Percentiles rank a stretch among this genome's conserved stretches.
Evolutionary conservation across 2,797 vertebrate species (phyloP).

Genomic region (Heliangelus exortis): DNA sequence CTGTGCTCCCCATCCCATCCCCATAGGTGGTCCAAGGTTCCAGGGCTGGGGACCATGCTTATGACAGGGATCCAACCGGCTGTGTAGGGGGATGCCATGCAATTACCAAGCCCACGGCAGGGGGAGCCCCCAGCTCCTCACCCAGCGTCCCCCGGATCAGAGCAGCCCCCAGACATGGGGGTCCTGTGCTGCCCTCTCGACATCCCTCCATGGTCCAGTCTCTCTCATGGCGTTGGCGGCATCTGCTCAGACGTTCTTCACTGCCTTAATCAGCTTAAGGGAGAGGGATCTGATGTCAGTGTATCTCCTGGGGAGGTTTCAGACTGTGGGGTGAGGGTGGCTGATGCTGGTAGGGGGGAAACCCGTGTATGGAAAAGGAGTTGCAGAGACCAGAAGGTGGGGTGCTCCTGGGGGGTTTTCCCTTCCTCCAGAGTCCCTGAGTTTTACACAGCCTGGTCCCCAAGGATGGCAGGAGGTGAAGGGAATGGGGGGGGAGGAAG

Average conservation of each 20-base stretch:
- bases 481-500: not conserved
- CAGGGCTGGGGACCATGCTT: not conserved
- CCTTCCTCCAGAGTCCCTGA: not conserved
- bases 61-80: not conserved
- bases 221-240: not conserved
- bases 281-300: not conserved
- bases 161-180: not conserved
- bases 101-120: not conserved
- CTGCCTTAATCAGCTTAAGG: constrained; percentile 51
- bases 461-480: not conserved
- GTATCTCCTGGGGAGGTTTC: not conserved
- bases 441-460: not conserved
- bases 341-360: not conserved
- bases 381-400: too few species aligned
- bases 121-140: not conserved
- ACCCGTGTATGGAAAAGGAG: not conserved
- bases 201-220: not conserved
- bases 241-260: not conserved
- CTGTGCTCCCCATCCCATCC: not conserved
- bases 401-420: not conserved
- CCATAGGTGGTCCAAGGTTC: fast-evolving
- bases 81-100: fast-evolving
- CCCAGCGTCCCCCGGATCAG: not conserved
- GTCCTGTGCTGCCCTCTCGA: not conserved
- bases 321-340: not conserved